Evolutionary conservation across 2,113 vertebrate species (phyloP).

Genomic region (Turdus rufiventris): DNA sequence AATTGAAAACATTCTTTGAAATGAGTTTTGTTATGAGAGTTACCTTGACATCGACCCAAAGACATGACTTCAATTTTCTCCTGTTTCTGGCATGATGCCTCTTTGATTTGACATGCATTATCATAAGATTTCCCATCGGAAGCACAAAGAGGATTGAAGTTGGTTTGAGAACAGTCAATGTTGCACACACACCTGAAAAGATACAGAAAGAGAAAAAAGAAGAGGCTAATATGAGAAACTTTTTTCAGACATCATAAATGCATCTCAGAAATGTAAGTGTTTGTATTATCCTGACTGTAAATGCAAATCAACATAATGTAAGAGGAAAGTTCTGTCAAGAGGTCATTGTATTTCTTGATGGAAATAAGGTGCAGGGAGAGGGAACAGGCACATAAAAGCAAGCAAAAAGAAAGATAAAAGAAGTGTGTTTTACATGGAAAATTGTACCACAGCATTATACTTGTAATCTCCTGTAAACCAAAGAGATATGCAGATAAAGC

Average conservation of each 20-base stretch:
- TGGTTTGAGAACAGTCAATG: slow-evolving; percentile 99
- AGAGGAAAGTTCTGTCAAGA: background rate
- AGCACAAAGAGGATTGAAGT: slow-evolving; percentile 98
- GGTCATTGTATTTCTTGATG: background rate
- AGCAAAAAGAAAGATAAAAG: background rate
- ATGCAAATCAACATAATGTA: slow-evolving; percentile 25
- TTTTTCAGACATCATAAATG: background rate
- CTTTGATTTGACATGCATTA: slow-evolving; percentile 99
- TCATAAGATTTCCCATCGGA: slow-evolving; percentile 98
- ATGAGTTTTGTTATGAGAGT: slow-evolving; percentile 70
- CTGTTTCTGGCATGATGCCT: slow-evolving; percentile 98
- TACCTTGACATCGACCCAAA: slow-evolving; percentile 98
- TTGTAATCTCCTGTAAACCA: background rate
- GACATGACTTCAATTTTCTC: slow-evolving; percentile 99
- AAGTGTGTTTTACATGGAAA: background rate
- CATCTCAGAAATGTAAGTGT: background rate
- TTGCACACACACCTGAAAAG: slow-evolving; percentile 95
- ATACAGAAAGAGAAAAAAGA: slow-evolving; percentile 15
- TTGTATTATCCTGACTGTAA: background rate
- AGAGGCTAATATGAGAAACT: background rate
- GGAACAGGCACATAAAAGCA: background rate
- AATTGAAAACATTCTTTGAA: slow-evolving; percentile 70
- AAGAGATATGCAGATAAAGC: background rate
- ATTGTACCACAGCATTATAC: background rate
- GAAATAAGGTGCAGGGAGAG: slow-evolving; percentile 4